Evolutionary conservation across 92 coral and sea anemone species (phyloP), one percentile per base, ranked within the genome.

Genomic region (Epizoanthus fatuus): DNA sequence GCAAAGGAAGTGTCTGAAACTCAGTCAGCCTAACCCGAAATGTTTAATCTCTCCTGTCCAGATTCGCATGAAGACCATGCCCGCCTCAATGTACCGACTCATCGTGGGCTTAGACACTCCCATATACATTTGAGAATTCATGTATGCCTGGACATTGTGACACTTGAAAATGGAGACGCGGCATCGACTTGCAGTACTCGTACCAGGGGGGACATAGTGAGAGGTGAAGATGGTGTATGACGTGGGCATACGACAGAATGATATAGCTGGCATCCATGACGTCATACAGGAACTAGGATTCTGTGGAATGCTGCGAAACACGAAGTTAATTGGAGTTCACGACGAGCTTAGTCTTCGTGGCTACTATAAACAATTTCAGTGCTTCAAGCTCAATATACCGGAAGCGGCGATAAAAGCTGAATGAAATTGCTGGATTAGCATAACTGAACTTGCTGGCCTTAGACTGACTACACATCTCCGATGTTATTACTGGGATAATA

Each of bases 51-150:
- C 72, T 56, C 72, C 15, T 37, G 11, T 64, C 32, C 68, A 97
- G 99, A 90, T 97, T 57, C 99, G 98, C 53, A 97, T 97, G 98
- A 97, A 97, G 87, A 97, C 99, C 40, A 97, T 97, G 99, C 99
- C 99, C 5, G 98, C 98, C 37, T 93, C 98, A 8, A 94, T 97
- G 94, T 97, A 97, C 84, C 93, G 98, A 38, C 98, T 95, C 14
- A 84, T 97, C 44, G 99, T 97, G 63, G 98, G 99, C 6, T 81
- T 97, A 63, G 99, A 95, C 80, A 67, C 93, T 3, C 99, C 99
- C 4, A 96, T 91, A 68, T 89, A 97, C 87, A 93, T 97, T 57
- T 97, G 84, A 92, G 57, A 45, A 0, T 42, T 60, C 38, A 12
- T 44, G n/a, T 42, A 44, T 77, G 82, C 20, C 82, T 56, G 68